Base-by-base conservation (phyloP, 2,888 invertebrate species). In the Linyphia triangularis region DNA sequence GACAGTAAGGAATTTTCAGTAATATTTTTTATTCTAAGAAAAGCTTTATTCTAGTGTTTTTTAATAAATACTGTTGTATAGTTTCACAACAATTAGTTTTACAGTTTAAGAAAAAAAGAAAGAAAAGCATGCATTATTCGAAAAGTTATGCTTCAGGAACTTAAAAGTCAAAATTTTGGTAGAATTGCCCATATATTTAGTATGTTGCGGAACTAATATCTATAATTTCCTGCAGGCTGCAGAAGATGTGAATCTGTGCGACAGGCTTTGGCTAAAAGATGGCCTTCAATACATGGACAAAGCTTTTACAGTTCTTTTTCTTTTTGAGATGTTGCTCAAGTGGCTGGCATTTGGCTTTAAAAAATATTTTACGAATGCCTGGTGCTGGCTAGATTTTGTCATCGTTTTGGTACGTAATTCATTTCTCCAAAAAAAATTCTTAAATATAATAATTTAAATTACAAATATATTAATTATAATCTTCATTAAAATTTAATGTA, bases 341-440 rank as follows among this genome's bases (percentile, higher is more conserved):
- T 99, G 98, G 98, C 95, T 98, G 93, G 98, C 98, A 91, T 95
- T 98, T 92, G 99, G 99, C 92, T 98, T 98, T 93, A 96, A 96
- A 93, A 97, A 97, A 93, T 99, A 99, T 94, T 99, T 99, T 93
- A 98, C 98, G 69, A 98, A 99, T 93, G 98, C 98, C 90, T 99
- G 99, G 99, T 99, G 99, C 94, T 99, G 98, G 99, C 96, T 99
- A 92, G 99, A 99, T 94, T 99, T 99, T 94, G 96, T 98, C 93
- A 99, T 99, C 94, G 99, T 99, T 92, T 97, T 97, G 96, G 99
- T 98, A 95, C 95, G 95, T 69, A 28, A 6, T 24, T 24, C 16
- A 26, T 7, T 1, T 43, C 24, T 43, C 30, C 16, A n/a, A 19
- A 19, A n/a, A n/a, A 59, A 59, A 59, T 19, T 59, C 19, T 2